Base-by-base conservation (phyloP, 2,888 invertebrate genomes). In the Aporophyla lueneburgensis region DNA sequence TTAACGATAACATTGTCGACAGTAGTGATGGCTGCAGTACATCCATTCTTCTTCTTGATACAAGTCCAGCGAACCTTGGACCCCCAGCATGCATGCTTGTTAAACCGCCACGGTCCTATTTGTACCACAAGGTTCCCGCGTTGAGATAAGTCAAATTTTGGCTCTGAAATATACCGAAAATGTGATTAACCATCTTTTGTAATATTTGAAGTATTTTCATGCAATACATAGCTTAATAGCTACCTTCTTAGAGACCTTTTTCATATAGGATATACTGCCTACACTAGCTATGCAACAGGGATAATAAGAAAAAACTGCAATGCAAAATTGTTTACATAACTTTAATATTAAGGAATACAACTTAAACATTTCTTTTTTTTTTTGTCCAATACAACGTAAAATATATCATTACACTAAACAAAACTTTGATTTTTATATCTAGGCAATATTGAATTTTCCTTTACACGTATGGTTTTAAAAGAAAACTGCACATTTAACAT, bases 61-160 rank as follows among this genome's bases (percentile, higher is more conserved):
- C 96, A 96, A 0, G 95, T 95, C 96, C 96, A 96, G 19, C 96
- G 94, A 4, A 95, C 93, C 86, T 96, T 96, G 71, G 95, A 93
- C 10, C 96, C 96, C 95, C 96, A 96, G 73, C 93, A 93, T 1
- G 96, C 95, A 84, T 96, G 96, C 85, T 96, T 96, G 88, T 96
- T 96, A 87, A 96, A 96, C 3, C 96, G 92, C 96, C 96, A 96
- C 59, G 94, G 93, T 0, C 96, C 96, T 58, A 96, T 96, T 87
- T 95, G 94, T 19, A 96, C 94, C 53, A 96, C 95, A 58, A 96
- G 88, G 83, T 96, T 96, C 2, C 96, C 96, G 21, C 96, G 93
- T 81, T 96, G 95, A 5, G 96, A 96, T 58, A 96, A 81, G 71
- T 95, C 93, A 79, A 96, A 96, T 83, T 95, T 94, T 3, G 96